These are phyloP conservation scores for Nephotettix cincticeps DNA, from an alignment of 1,140 invertebrate species.

Conservation along the genomic window DNA sequence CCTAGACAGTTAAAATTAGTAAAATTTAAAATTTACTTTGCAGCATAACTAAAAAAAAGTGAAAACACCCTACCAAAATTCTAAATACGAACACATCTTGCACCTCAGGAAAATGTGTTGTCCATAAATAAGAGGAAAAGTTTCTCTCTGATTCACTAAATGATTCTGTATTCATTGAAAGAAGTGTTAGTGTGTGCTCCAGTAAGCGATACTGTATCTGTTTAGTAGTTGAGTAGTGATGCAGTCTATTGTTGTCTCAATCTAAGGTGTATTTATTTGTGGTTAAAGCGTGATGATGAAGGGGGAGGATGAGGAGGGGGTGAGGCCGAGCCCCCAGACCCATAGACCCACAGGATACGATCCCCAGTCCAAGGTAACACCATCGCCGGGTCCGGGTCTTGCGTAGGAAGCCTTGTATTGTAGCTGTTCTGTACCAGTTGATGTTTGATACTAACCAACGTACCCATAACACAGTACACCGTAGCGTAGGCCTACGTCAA, in stretches of 20 bases:
- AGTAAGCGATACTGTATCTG: neutral
- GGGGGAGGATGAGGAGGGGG: neutral
- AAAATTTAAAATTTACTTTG: no score
- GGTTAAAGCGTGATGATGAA: slow-evolving; percentile 13
- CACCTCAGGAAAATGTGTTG: no score
- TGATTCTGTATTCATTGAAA: no score
- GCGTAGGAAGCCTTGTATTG: slow-evolving; percentile 11
- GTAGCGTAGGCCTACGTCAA: slow-evolving; percentile 6
- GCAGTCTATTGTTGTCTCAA: neutral
- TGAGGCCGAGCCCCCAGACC: neutral
- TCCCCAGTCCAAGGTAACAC: neutral
- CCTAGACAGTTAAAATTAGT: no score
- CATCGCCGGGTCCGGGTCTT: slow-evolving; percentile 7
- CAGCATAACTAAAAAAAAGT: no score
- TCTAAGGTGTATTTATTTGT: slow-evolving; percentile 13
- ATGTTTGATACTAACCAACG: slow-evolving; percentile 18
- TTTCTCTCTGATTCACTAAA: no score
- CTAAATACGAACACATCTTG: no score
- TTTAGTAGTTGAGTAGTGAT: neutral
- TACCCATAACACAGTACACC: slow-evolving; percentile 9
- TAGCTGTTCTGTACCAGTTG: slow-evolving; percentile 5
- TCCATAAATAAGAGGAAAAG: no score
- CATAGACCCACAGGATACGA: neutral
- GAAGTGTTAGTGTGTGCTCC: neutral
- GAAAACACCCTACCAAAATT: no score